phyloP scores from a whole-genome alignment of 2,888 invertebrate species.

The Brachypalpus laphriformis region DNA sequence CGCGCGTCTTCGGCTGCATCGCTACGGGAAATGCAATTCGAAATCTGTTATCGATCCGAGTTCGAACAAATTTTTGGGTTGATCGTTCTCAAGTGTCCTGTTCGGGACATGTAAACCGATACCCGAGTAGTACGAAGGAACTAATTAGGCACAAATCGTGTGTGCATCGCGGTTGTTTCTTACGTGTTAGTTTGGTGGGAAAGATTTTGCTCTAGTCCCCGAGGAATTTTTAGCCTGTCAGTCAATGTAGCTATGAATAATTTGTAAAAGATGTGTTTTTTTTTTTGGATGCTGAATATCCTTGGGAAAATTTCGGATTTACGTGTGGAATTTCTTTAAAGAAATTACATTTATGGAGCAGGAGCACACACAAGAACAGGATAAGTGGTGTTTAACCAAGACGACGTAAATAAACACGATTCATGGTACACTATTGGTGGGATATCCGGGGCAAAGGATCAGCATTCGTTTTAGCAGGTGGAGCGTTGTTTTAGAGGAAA shows the following conservation, averaged over 20 bases:
- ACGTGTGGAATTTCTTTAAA: not conserved
- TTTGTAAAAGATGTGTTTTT: slow-evolving; percentile 53
- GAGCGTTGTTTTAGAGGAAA: not conserved
- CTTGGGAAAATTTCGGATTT: slow-evolving; percentile 60
- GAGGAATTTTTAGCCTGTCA: slow-evolving; percentile 58
- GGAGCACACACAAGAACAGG: slow-evolving; percentile 1
- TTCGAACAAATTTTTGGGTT: slow-evolving; percentile 64
- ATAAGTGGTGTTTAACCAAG: slow-evolving; percentile 66
- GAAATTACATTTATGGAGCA: slow-evolving; percentile 8
- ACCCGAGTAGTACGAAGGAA: slow-evolving; percentile 64
- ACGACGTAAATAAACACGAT: slow-evolving; percentile 50
- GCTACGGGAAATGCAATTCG: slow-evolving; percentile 62
- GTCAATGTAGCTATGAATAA: slow-evolving; percentile 63
- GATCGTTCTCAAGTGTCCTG: slow-evolving; percentile 72
- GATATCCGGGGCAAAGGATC: slow-evolving; percentile 74
- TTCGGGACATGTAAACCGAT: slow-evolving; percentile 57
- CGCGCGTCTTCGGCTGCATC: slow-evolving; percentile 28
- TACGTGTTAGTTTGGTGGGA: slow-evolving; percentile 55
- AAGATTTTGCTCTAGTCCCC: slow-evolving; percentile 52
- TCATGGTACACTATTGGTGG: slow-evolving; percentile 45
- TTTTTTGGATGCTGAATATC: slow-evolving; percentile 44
- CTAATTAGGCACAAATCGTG: slow-evolving; percentile 73
- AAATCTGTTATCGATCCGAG: slow-evolving; percentile 73
- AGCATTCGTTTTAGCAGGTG: slow-evolving; percentile 30
- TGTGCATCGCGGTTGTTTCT: slow-evolving; percentile 57